Evolutionary conservation across 1,140 invertebrate genomes (phyloP), one percentile per base, ranked within the genome.

Genomic region (Homalodisca vitripennis): DNA sequence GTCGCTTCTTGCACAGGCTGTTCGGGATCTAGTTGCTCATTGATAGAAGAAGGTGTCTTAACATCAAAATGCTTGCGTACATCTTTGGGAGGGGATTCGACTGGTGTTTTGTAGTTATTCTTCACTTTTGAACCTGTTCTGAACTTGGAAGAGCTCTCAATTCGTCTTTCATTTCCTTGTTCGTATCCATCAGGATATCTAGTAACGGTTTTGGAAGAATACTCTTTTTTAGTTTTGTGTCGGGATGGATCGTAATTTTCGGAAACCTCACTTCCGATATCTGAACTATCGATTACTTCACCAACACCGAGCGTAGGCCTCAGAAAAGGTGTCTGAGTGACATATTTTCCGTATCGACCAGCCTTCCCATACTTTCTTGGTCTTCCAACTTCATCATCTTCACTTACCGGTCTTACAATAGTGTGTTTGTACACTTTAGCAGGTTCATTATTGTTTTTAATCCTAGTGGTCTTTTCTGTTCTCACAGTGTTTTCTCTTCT

Each of bases 131-230:
- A n/a, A 20, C 34, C 68, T 29, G 34, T 41, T 41, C 48, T 69
- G 48, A 47, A 69, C 29, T 32, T 62, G 3, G 68, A 69, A 41
- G 34, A 41, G 14, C 57, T 60, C 29, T 69, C 68, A n/a, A 46
- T 24, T 57, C 46, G 63, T n/a, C 26, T 64, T 14, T 69, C 57
- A 30, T 69, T 31, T 3, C 46, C 53, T 22, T 68, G 48, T 13
- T 30, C 57, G 31, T 68, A 62, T 34, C 57, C 67, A 41, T 68
- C 67, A 13, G 67, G 67, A 46, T 32, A 68, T 27, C 32, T 57
- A 1, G 62, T 41, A 41, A 27, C 51, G 13, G 53, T 68, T 26
- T 62, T 68, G 29, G 48, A 46, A 26, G 67, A 53, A 57, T 68
- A 68, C 34, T 68, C 67, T 20, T 53, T 60, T 2, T 68, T 27